A percentile compares a stretch with the other conserved stretches of the same genome.
These are phyloP conservation scores for Gastrophysa polygoni DNA, from an alignment of 2,888 invertebrate genomes.

Conservation along the genomic window DNA sequence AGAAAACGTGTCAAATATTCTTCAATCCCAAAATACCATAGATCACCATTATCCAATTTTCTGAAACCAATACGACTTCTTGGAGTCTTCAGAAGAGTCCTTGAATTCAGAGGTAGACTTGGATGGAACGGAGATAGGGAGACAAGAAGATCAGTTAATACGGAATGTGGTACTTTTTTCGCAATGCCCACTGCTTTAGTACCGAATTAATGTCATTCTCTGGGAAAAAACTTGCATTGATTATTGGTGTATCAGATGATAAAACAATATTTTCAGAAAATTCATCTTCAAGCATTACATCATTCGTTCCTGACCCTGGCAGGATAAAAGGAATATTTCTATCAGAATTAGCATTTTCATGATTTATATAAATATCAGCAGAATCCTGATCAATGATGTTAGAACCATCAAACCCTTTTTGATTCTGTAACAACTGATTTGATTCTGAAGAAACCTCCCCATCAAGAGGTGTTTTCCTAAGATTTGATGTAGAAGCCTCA, in stretches of 20 bases:
- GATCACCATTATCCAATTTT: constrained; percentile 7
- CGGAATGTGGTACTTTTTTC: not conserved
- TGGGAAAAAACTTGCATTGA: too few species aligned
- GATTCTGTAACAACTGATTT: constrained; percentile 1
- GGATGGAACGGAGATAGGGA: constrained; percentile 9
- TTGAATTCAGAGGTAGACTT: constrained; percentile 8
- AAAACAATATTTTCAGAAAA: constrained; percentile 1
- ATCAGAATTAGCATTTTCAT: too few species aligned
- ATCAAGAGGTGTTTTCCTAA: not conserved
- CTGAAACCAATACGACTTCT: constrained; percentile 9
- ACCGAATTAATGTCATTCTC: not conserved
- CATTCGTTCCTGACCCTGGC: not conserved
- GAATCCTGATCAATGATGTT: not conserved
- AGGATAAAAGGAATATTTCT: too few species aligned
- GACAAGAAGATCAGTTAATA: not conserved
- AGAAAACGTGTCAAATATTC: constrained; percentile 9
- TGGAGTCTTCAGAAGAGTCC: constrained; percentile 3
- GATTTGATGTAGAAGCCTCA: not conserved
- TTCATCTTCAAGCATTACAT: not conserved
- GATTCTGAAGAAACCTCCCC: not conserved
- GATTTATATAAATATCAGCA: too few species aligned
- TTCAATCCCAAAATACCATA: constrained; percentile 18
- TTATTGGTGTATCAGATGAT: not conserved
- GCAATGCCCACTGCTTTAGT: not conserved
- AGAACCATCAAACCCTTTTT: not conserved